phyloP scores from a whole-genome alignment of 92 coral and sea anemone genomes.

The Epizoanthus stellaris region DNA sequence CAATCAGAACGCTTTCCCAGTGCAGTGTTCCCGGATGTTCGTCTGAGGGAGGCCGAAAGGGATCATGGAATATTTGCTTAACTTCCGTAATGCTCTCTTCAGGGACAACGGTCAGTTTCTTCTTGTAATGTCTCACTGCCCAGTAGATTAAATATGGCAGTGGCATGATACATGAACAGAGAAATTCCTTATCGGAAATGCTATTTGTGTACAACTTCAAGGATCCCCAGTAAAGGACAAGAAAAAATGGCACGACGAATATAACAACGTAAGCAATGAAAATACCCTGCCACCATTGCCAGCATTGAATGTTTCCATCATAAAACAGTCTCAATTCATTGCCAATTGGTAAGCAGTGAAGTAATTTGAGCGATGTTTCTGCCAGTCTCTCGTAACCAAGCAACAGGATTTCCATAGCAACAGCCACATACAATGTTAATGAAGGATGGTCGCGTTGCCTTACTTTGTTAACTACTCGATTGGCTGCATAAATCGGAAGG shows the following conservation, averaged over 20 bases:
- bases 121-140: neutral
- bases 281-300: too few relatives aligned
- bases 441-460: neutral
- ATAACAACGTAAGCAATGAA: too few relatives aligned
- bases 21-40: constrained; percentile 37
- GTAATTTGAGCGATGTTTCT: constrained; percentile 36
- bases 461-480: neutral
- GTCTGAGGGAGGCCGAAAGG: constrained; percentile 16
- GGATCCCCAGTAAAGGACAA: too few relatives aligned
- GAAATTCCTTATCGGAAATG: constrained; percentile 34
- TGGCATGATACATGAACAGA: constrained; percentile 30
- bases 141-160: constrained; percentile 28
- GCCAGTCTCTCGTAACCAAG: constrained; percentile 51
- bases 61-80: constrained; percentile 27
- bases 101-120: too few relatives aligned
- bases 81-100: neutral
- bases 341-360: too few relatives aligned
- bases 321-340: too few relatives aligned
- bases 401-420: constrained; percentile 27
- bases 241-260: too few relatives aligned
- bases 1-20: constrained; percentile 50
- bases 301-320: too few relatives aligned
- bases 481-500: constrained; percentile 19
- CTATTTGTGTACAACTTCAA: too few relatives aligned
- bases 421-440: constrained; percentile 15